phyloP scores from a whole-genome alignment of 2,888 invertebrate genomes.

The Heliothis peltigera region DNA sequence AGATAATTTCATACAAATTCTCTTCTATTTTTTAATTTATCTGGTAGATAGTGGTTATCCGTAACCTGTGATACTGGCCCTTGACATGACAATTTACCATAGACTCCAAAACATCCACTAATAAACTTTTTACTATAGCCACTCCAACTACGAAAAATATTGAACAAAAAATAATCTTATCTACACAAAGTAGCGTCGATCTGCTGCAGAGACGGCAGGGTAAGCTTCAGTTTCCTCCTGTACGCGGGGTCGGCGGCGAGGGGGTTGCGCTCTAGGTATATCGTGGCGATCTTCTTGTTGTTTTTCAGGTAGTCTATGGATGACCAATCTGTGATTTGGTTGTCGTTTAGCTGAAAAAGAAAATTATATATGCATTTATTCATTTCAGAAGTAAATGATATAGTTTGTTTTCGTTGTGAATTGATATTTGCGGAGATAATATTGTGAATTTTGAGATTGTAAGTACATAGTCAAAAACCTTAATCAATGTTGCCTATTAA shows the following conservation, averaged over 20 bases:
- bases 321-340: slow-evolving; percentile 95
- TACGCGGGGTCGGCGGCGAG: slow-evolving; percentile 95
- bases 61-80: no score
- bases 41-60: no score
- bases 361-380: slow-evolving; percentile 57
- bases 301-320: slow-evolving; percentile 93
- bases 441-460: no score
- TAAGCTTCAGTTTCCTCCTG: slow-evolving; percentile 96
- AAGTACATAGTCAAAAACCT: no score
- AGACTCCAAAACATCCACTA: neutral
- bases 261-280: slow-evolving; percentile 98
- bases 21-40: no score
- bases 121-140: slow-evolving; percentile 18
- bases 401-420: no score
- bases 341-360: slow-evolving; percentile 95
- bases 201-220: slow-evolving; percentile 96
- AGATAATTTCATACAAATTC: no score
- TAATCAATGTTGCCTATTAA: no score
- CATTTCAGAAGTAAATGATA: no score
- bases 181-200: slow-evolving; percentile 98
- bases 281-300: slow-evolving; percentile 93
- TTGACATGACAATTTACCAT: neutral
- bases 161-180: slow-evolving; percentile 78
- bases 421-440: no score
- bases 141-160: slow-evolving; percentile 39